These are phyloP conservation scores for Agriopis marginaria DNA, from an alignment of 2,888 invertebrate genomes.

Conservation along the genomic window DNA sequence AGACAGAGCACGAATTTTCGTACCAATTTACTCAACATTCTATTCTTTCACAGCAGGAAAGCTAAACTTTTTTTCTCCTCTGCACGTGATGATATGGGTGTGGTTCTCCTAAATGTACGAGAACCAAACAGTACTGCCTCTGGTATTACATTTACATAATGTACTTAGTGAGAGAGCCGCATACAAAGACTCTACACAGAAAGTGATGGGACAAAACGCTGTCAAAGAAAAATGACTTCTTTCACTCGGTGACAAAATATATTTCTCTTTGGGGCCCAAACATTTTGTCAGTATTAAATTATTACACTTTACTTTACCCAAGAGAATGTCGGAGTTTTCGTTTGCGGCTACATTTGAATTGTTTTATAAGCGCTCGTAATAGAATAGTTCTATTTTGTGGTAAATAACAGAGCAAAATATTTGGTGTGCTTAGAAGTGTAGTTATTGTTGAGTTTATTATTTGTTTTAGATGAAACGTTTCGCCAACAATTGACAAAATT, in stretches of 20 bases:
- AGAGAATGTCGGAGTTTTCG: conserved; percentile 43
- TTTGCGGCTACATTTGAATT: conserved; percentile 33
- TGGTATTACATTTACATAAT: conserved; percentile 82
- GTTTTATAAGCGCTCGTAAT: conserved; percentile 37
- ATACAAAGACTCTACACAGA: conserved; percentile 71
- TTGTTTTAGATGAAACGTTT: background rate
- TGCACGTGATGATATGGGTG: conserved; percentile 70
- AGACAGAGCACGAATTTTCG: conserved; percentile 39
- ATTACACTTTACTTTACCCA: conserved; percentile 61
- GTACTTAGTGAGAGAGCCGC: conserved; percentile 76
- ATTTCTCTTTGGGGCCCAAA: conserved; percentile 53
- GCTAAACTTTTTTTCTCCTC: conserved; percentile 44
- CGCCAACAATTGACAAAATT: background rate
- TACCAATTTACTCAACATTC: conserved; percentile 24
- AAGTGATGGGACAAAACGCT: conserved; percentile 66
- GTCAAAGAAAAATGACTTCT: conserved; percentile 71
- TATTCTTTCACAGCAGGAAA: conserved; percentile 9
- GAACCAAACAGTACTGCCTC: conserved; percentile 71
- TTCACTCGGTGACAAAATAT: conserved; percentile 54
- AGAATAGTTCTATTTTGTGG: conserved; percentile 55
- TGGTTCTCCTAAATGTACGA: conserved; percentile 68
- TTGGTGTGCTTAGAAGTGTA: background rate
- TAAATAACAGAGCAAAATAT: conserved; percentile 3
- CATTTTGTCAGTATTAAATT: conserved; percentile 66
- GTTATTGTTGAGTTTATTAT: background rate